Base-by-base conservation (phyloP, 2,797 vertebrate genomes). In the Pogonophryne albipinna region DNA sequence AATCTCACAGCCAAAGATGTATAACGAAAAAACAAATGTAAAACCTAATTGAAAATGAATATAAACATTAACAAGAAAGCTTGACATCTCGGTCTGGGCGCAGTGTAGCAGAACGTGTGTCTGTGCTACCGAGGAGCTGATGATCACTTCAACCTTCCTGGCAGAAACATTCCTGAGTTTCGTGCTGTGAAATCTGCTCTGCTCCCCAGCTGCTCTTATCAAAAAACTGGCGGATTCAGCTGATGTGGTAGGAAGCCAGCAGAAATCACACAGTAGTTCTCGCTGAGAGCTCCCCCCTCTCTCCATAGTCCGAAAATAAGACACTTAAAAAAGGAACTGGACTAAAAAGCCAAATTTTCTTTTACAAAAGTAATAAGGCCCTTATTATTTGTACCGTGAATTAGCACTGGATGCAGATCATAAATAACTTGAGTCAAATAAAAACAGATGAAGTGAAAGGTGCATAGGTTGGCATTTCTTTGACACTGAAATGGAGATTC, bases 381-480 rank as follows among this genome's bases (percentile, higher is more conserved):
- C 88, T 93, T 88, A 66, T 79, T 79, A 62, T 79, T 77, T 34
- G 66, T 76, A 63, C 58, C 63, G 69, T 72, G 73, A 85, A 80
- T 80, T 71, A 85, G 58, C 44, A 66, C 50, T 73, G 42, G 58
- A 61, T 76, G 57, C 45, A 31, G 66, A 52, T 44, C 45, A 49
- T 52, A 47, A 59, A 52, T 34, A 10, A 27, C 64, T 34, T 27
- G 53, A 70, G 76, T 49, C 4, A 77, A 76, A 74, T 10, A 45
- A 53, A 69, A 74, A 76, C 57, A 62, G 74, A 73, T 80, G 79
- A 8, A 27, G 19, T 71, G 66, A 87, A 90, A 89, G 84, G 90
- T 91, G 93, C 90, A 93, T 93, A 93, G 91, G 89, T 85, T 75
- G 86, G 83, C 85, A 84, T 87, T 89, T 58, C 68, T 82, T 89